Conservation (phyloP, 2,797 vertebrate genomes). For the Eospalax fontanierii region DNA sequence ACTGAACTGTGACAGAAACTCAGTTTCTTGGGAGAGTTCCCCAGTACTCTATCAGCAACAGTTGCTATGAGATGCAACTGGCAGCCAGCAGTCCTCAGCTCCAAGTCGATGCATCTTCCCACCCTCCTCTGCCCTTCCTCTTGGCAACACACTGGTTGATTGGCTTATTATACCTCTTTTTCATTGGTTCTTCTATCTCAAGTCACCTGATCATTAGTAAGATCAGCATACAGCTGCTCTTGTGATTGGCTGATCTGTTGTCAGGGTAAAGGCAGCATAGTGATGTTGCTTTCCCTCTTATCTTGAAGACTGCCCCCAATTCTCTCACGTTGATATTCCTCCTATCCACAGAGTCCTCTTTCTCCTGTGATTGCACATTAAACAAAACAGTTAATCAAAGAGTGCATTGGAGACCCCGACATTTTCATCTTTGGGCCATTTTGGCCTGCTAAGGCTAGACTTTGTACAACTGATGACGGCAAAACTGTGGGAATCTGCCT, state of each 20-base stretch:
- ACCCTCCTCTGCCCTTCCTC: constrained; percentile 48
- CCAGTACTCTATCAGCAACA: constrained; percentile 31
- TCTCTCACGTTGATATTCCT: constrained; percentile 56
- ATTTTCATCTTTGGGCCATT: constrained; percentile 55
- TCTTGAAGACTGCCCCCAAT: neutral
- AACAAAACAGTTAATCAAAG: constrained; percentile 49
- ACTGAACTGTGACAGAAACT: constrained; percentile 29
- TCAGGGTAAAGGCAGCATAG: constrained; percentile 44
- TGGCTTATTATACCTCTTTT: constrained; percentile 59
- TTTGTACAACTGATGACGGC: constrained; percentile 52
- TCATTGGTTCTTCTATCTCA: constrained; percentile 71
- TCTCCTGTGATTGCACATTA: constrained; percentile 53
- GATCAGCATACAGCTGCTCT: constrained; percentile 14
- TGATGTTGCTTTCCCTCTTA: constrained; percentile 66
- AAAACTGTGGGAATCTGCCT: constrained; percentile 35
- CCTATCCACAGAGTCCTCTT: constrained; percentile 30
- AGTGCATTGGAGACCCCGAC: constrained; percentile 54
- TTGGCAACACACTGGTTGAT: constrained; percentile 55
- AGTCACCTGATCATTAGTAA: constrained; percentile 64
- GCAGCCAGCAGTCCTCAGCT: constrained; percentile 33
- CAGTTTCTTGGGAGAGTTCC: constrained; percentile 46
- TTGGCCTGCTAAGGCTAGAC: constrained; percentile 12
- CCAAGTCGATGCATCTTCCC: constrained; percentile 28
- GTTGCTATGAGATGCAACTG: neutral
- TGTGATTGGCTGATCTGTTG: constrained; percentile 71